Conservation (phyloP, 2,113 vertebrate genomes). For the Shinisaurus crocodilurus region DNA sequence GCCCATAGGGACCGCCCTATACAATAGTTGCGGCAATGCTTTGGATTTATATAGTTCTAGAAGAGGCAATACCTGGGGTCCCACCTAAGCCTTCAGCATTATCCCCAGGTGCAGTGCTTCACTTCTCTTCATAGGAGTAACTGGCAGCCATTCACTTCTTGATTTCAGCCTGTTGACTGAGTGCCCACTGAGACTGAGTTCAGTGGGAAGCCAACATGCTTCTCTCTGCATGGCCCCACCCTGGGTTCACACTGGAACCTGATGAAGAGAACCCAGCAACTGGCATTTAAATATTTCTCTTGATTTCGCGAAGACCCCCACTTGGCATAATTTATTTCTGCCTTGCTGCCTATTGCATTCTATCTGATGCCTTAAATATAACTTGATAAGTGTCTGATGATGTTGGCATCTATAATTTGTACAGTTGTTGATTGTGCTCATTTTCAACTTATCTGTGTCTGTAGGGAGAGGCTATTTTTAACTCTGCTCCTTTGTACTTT, state of each 20-base stretch:
- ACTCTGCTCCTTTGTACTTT: constrained; percentile 7
- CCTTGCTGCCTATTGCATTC: background rate
- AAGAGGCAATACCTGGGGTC: too few species aligned
- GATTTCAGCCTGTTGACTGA: background rate
- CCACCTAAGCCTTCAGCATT: too few species aligned
- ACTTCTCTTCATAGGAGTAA: background rate
- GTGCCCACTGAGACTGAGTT: background rate
- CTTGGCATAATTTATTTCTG: background rate
- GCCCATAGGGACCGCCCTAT: too few species aligned
- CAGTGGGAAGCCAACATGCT: background rate
- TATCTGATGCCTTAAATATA: constrained; percentile 3
- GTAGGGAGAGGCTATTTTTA: constrained; percentile 24
- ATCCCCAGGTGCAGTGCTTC: background rate
- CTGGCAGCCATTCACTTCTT: background rate
- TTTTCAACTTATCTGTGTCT: constrained; percentile 6
- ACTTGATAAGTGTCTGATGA: background rate
- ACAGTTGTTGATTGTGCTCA: constrained; percentile 2
- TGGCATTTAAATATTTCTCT: background rate
- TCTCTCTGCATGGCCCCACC: background rate
- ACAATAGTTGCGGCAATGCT: too few species aligned
- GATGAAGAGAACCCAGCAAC: background rate
- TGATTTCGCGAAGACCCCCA: background rate
- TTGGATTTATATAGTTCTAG: too few species aligned
- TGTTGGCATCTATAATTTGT: background rate
- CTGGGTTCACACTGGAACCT: background rate